These are phyloP conservation scores for Falco punctatus DNA, from an alignment of 2,113 vertebrate genomes.

Conservation along the genomic window DNA sequence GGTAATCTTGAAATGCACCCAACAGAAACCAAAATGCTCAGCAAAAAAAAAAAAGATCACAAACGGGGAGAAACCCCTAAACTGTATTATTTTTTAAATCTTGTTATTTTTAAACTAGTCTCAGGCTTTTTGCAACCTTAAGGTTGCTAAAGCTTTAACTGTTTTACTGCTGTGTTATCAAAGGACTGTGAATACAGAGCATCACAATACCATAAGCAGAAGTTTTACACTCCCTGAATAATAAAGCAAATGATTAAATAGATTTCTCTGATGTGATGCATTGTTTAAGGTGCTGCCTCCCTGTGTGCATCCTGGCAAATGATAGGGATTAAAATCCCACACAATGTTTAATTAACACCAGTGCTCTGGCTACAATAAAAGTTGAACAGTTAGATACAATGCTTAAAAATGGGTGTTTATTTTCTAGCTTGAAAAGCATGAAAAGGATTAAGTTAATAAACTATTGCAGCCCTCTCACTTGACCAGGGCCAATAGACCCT, in stretches of 20 bases:
- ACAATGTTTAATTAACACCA: conserved; percentile 38
- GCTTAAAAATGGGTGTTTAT: not conserved
- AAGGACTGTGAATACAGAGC: not conserved
- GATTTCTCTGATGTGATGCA: conserved; percentile 1
- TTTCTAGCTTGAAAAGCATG: not conserved
- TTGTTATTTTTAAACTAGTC: not conserved
- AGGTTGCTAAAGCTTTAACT: not conserved
- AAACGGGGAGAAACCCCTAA: accelerated
- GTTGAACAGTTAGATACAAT: not conserved
- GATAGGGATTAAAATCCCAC: conserved; percentile 36
- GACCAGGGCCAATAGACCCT: not conserved
- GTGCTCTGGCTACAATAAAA: not conserved
- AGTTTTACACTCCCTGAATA: conserved; percentile 4
- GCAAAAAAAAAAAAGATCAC: not conserved
- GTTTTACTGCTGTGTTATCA: not conserved
- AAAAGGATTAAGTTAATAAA: conserved; percentile 12
- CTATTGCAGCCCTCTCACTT: not conserved
- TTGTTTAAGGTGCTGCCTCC: conserved; percentile 31
- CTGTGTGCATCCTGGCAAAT: conserved; percentile 4
- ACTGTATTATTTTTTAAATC: not conserved
- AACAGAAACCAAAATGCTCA: not conserved
- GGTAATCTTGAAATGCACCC: not conserved
- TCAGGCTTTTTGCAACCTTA: not conserved
- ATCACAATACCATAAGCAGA: not conserved
- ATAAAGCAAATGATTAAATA: conserved; percentile 37